Base-by-base conservation (phyloP, 1,140 invertebrate genomes). In the Procambarus clarkii region DNA sequence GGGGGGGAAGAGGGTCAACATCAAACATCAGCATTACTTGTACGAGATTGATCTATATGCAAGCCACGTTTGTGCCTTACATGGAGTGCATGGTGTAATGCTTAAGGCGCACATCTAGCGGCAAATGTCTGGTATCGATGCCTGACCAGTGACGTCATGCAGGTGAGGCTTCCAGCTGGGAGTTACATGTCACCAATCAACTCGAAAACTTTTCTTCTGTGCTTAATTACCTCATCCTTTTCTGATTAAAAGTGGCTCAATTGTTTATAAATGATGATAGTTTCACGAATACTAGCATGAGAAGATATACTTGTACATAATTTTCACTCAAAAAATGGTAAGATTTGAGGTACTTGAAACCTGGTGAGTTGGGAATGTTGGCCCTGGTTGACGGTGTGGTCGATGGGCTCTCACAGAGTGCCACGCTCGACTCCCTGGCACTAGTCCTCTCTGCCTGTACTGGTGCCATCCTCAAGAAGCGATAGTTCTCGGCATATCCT, bases 51-150 rank as follows among this genome's bases (percentile, higher is more conserved):
- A 64, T 18, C 13, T 21, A 18, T 21, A 64, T 64, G 1, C 4
- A 18, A 18, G 13, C 13, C 21, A 18, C 60, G 18, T 11, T 54
- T 64, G 60, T 64, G 60, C 4, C 4, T 9, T 64, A 18, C 60
- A 64, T 1, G 21, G 15, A 21, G 60, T 21, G 4, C 4, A 64
- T 18, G 2, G 4, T 64, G 60, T 64, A 4, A 64, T 9, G 5
- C 34, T 8, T 74, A 45, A 34, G 44, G 45, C 85, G 85, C 85
- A 86, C 44, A 46, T 58, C 7, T 69, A 45, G 24, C n/a, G 85
- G 74, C 74, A 78, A 54, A 34, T 78, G 44, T 78, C 54, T 86
- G 18, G 44, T 86, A 86, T 86, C 45, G 85, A 86, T 86, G 71
- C 84, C 34, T 71, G 74, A 78, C 7, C n/a, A 18, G 50, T 86